Conservation (phyloP, 2,797 vertebrate species). For the Scolopax rusticola region DNA sequence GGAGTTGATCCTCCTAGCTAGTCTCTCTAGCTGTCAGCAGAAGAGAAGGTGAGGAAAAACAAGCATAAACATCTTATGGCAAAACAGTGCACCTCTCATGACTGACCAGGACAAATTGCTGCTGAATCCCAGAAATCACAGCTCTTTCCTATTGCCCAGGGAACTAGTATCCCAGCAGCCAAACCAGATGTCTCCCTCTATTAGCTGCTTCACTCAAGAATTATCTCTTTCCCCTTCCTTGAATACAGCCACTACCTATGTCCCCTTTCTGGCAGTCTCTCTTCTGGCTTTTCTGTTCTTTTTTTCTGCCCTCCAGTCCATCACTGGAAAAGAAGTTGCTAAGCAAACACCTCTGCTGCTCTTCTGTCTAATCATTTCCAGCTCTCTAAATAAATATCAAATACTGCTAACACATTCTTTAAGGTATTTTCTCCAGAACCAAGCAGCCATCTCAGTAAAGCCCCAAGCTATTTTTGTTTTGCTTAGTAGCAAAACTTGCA, state of each 20-base stretch:
- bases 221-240: neutral
- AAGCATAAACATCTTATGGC: neutral
- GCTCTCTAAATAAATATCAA: neutral
- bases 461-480: neutral
- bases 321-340: neutral
- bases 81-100: fast-evolving
- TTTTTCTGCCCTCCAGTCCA: neutral
- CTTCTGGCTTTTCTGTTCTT: neutral
- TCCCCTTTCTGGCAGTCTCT: neutral
- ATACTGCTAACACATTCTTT: neutral
- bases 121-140: neutral
- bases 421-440: neutral
- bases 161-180: neutral
- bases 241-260: neutral
- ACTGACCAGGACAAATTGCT: neutral
- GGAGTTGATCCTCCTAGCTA: neutral
- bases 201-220: neutral
- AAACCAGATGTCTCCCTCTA: neutral
- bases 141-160: neutral
- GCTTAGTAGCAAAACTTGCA: neutral
- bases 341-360: neutral
- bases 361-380: neutral
- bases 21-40: neutral
- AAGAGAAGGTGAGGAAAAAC: neutral
- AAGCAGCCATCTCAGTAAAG: neutral